Evolutionary conservation across 2,797 vertebrate genomes (phyloP), one percentile per base, ranked within the genome.

Genomic region (Diplodus puntazzo): DNA sequence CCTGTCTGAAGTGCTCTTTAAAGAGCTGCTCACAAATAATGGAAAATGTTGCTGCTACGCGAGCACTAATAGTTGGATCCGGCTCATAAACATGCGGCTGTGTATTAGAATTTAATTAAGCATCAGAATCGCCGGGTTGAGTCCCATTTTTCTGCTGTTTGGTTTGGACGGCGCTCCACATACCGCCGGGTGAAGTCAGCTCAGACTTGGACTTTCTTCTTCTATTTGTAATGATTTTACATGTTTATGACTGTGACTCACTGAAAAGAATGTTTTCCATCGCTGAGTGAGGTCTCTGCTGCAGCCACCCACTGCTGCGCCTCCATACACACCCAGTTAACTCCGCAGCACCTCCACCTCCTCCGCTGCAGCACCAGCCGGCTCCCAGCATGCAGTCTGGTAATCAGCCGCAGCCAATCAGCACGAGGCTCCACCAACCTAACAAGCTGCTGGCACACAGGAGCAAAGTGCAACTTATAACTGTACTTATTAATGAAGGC

Each of bases 1-100:
- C 86, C 87, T 85, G 83, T 87, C 78, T 84, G 67, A 79, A 75
- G 65, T 83, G 77, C 72, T 71, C 73, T 82, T 88, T 67, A 84
- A 81, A 55, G 65, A 73, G 68, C 78, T 52, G 76, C 85, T 82
- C 75, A 71, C 77, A 80, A 85, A 86, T 74, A 79, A 81, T 67
- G 85, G 87, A 87, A 89, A 91, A 86, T 60, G 60, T 73, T 80
- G 62, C 77, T 25, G 66, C 75, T 60, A 42, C 80, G 66, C 62
- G 57, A 81, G 48, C 62, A 17, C 39, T 75, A 75, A 79, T 67
- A 55, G 57, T 64, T 64, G 70, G 76, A 84, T 73, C 79, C 70
- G 67, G 39, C 71, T 86, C 78, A 53, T 83, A 69, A 87, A 89
- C 70, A 73, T 66, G 74, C 39, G 73, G 48, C 75, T 77, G 79